Percentiles rank a stretch among this genome's conserved stretches.
These are phyloP conservation scores for Terrapene triunguis DNA, from an alignment of 2,113 vertebrate genomes.

Conservation along the genomic window DNA sequence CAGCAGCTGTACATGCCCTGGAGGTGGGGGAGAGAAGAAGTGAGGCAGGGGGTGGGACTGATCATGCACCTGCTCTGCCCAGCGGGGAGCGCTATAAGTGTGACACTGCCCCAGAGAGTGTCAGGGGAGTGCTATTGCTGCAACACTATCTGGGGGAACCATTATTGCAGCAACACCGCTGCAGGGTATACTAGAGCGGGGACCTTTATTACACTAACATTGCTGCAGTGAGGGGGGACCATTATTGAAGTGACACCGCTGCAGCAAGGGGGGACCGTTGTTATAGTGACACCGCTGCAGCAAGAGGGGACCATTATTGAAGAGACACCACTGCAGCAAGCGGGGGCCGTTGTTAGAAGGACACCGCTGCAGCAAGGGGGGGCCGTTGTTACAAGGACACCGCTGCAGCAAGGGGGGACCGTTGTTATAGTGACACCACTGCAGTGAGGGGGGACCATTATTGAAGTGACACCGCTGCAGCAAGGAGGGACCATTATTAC, in stretches of 20 bases:
- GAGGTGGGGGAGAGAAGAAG: not conserved
- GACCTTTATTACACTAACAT: too few relatives aligned
- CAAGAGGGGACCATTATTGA: not conserved
- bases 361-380: not conserved
- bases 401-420: not conserved
- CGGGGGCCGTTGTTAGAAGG: not conserved
- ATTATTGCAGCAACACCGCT: too few relatives aligned
- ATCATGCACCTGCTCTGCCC: not conserved
- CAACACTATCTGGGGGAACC: too few relatives aligned
- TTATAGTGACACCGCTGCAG: not conserved
- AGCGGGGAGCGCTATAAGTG: not conserved
- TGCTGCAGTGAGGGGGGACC: not conserved
- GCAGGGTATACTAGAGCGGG: too few relatives aligned
- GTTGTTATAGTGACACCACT: not conserved
- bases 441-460: not conserved
- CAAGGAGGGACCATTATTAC: not conserved
- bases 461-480: not conserved
- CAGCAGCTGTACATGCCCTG: constrained; percentile 97
- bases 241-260: not conserved
- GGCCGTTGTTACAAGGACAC: not conserved
- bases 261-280: not conserved
- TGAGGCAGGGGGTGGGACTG: not conserved
- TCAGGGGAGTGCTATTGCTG: not conserved
- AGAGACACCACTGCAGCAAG: not conserved
- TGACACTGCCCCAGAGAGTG: not conserved